A percentile compares a stretch with the other conserved stretches of the same genome.
These are phyloP conservation scores for Anoplophora glabripennis DNA, from an alignment of 1,140 invertebrate species.

Conservation along the genomic window DNA sequence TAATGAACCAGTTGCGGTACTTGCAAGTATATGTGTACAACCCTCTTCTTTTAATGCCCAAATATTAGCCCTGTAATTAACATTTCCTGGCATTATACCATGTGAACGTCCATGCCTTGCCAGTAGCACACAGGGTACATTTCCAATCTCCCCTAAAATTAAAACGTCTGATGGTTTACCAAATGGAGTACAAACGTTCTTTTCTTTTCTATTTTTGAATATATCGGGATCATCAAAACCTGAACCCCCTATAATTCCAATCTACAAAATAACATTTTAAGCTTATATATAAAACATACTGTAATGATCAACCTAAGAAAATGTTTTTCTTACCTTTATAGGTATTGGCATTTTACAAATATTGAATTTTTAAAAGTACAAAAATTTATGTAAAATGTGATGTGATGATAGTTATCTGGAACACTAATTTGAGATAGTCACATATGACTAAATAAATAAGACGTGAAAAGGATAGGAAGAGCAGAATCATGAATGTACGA, in stretches of 20 bases:
- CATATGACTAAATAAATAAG: too few relatives aligned
- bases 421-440: too few relatives aligned
- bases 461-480: too few relatives aligned
- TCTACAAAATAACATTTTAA: conserved; percentile 52
- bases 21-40: conserved; percentile 89
- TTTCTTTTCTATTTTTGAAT: conserved; percentile 67
- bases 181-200: conserved; percentile 72
- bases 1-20: conserved; percentile 91
- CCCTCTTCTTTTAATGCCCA: conserved; percentile 86
- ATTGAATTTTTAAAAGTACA: too few relatives aligned
- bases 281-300: too few relatives aligned
- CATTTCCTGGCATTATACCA: conserved; percentile 67
- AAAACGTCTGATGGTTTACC: conserved; percentile 82
- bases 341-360: too few relatives aligned
- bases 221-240: conserved; percentile 86
- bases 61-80: conserved; percentile 97
- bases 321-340: too few relatives aligned
- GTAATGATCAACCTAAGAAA: too few relatives aligned
- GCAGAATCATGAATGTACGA: too few relatives aligned
- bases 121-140: conserved; percentile 76
- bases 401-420: too few relatives aligned
- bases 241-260: conserved; percentile 95
- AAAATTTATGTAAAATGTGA: too few relatives aligned
- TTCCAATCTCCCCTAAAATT: conserved; percentile 73
- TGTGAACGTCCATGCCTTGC: conserved; percentile 90